A percentile compares a stretch with the other conserved stretches of the same genome.
Evolutionary conservation across 1,140 invertebrate species (phyloP).

Genomic region (Caerostris darwini): DNA sequence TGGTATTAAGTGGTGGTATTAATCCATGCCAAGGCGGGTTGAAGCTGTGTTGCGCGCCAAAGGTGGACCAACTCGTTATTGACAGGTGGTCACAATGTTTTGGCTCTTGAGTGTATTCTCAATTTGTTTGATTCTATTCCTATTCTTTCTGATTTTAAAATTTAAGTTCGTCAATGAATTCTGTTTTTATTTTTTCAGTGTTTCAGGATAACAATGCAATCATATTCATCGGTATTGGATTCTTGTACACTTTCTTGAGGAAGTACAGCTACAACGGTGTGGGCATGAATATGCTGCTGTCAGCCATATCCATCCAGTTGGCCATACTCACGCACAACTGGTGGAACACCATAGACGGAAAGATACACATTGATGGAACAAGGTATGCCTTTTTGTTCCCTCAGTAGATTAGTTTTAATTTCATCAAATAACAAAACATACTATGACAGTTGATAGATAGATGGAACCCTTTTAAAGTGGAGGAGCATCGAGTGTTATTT

Average conservation of each 20-base stretch:
- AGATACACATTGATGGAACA: constrained; percentile 81
- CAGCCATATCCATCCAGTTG: constrained; percentile 89
- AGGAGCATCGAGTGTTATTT: too few relatives aligned
- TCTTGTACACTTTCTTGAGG: constrained; percentile 96
- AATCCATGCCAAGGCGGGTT: too few relatives aligned
- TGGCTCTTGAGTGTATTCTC: neutral
- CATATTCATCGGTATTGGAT: constrained; percentile 98
- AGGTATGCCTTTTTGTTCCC: constrained; percentile 79
- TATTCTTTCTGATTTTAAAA: too few relatives aligned
- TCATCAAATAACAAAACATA: too few relatives aligned
- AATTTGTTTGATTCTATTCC: neutral
- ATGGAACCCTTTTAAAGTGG: too few relatives aligned
- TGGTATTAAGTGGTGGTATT: too few relatives aligned
- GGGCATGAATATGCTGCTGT: constrained; percentile 91
- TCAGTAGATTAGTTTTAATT: too few relatives aligned
- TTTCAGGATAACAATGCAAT: constrained; percentile 98
- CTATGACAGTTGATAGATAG: too few relatives aligned
- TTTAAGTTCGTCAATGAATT: neutral
- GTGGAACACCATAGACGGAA: constrained; percentile 84
- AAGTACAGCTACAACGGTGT: constrained; percentile 94
- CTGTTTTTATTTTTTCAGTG: constrained; percentile 82
- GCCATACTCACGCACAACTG: constrained; percentile 89
- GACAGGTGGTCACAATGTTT: too few relatives aligned
- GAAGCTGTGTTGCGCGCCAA: too few relatives aligned
- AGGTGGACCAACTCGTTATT: too few relatives aligned